A percentile compares a stretch with the other conserved stretches of the same genome.
phyloP scores from a whole-genome alignment of 2,797 vertebrate species.

The Sebastes vulpes region DNA sequence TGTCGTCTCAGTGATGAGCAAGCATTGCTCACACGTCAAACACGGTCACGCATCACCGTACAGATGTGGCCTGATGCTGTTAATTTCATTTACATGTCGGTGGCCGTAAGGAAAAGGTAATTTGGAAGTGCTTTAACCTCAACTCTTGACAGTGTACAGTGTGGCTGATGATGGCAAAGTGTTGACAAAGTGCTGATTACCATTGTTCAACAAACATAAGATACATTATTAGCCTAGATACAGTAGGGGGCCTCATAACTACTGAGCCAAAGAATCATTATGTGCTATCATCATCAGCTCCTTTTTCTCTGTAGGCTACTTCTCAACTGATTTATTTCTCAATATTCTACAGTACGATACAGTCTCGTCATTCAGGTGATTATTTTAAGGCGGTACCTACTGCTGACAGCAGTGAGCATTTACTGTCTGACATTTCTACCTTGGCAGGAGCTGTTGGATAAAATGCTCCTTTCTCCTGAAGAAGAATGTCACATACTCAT shows the following conservation, averaged over 20 bases:
- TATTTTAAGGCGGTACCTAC: neutral
- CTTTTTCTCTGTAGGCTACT: neutral
- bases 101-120: neutral
- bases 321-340: neutral
- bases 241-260: neutral
- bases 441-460: neutral
- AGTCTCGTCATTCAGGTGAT: neutral
- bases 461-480: neutral
- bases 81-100: neutral
- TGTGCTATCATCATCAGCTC: too few species aligned
- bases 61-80: slow-evolving; percentile 1
- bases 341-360: neutral
- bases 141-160: neutral
- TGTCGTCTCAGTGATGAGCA: neutral
- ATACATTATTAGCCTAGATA: neutral
- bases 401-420: slow-evolving; percentile 7
- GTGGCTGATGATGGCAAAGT: neutral
- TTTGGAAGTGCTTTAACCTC: neutral
- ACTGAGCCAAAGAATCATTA: neutral
- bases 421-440: slow-evolving; percentile 22
- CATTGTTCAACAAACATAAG: neutral
- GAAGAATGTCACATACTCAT: neutral
- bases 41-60: neutral
- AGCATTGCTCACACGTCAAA: slow-evolving; percentile 13
- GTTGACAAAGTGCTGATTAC: slow-evolving; percentile 15